Conservation (phyloP, 92 coral and sea anemone genomes). For the Galaxea fascicularis region DNA sequence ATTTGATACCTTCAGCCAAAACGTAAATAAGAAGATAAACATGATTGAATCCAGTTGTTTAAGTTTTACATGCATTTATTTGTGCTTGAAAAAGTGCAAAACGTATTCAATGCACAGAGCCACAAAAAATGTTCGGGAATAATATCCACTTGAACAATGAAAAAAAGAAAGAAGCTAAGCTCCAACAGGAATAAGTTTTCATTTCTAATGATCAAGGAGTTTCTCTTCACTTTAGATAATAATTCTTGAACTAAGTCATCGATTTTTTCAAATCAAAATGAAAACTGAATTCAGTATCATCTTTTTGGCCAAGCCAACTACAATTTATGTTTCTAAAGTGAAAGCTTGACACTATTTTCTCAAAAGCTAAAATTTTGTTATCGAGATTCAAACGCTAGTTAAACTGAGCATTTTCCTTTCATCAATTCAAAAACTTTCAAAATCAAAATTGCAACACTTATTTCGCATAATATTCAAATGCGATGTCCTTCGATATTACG, state of each 20-base stretch:
- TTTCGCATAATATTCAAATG: not conserved
- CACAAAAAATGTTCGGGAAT: not conserved
- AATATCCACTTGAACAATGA: not conserved
- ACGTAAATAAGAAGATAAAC: not conserved
- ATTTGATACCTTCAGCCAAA: too few relatives aligned
- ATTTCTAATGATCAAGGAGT: too few relatives aligned
- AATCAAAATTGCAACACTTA: not conserved
- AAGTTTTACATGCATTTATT: constrained; percentile 28
- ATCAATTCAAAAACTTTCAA: not conserved
- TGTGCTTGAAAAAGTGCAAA: not conserved
- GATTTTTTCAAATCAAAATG: not conserved
- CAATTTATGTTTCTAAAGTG: constrained; percentile 11
- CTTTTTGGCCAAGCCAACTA: not conserved
- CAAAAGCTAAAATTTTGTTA: not conserved
- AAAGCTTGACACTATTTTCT: not conserved
- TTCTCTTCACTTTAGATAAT: too few relatives aligned
- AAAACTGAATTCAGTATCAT: not conserved
- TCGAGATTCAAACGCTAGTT: not conserved
- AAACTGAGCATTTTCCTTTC: not conserved
- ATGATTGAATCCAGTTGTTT: not conserved
- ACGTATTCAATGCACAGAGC: not conserved
- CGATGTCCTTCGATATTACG: not conserved
- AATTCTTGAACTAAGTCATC: too few relatives aligned
- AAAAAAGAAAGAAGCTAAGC: not conserved
- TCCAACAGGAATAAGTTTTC: too few relatives aligned